A percentile compares a stretch with the other conserved stretches of the same genome.
Conservation (phyloP, 2,797 vertebrate species). For the Triplophysa bombifrons region DNA sequence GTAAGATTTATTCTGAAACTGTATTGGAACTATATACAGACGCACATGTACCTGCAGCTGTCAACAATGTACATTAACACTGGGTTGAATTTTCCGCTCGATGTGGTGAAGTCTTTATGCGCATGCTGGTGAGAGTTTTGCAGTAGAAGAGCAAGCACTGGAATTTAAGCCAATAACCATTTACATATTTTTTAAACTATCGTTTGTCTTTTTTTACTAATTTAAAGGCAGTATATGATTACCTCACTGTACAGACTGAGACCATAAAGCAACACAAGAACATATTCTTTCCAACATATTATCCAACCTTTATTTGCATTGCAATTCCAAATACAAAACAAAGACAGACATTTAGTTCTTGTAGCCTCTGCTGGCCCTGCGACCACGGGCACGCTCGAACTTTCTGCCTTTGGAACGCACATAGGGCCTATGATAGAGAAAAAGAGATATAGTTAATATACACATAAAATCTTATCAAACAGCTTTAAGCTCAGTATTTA, state of each 20-base stretch:
- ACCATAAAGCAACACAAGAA: background rate
- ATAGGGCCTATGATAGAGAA: conserved; percentile 73
- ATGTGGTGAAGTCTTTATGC: conserved; percentile 32
- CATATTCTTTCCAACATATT: background rate
- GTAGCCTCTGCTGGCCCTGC: conserved; percentile 83
- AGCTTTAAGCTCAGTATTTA: no score
- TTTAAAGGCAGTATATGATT: background rate
- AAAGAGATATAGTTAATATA: background rate
- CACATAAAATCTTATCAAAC: background rate
- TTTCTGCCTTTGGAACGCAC: conserved; percentile 85
- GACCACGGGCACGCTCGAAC: conserved; percentile 84
- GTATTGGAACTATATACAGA: background rate
- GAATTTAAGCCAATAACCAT: background rate
- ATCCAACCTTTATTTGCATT: conserved; percentile 74
- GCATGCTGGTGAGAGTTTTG: background rate
- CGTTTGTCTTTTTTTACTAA: background rate
- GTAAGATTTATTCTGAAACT: conserved; percentile 54
- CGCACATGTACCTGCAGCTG: conserved; percentile 13
- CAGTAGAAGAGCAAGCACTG: background rate
- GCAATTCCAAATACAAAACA: conserved; percentile 68
- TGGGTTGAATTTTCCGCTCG: conserved; percentile 46
- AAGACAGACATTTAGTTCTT: conserved; percentile 77
- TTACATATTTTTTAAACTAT: background rate
- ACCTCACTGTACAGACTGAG: background rate
- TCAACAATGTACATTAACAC: conserved; percentile 22